These are phyloP conservation scores for Todiramphus chloris DNA, from an alignment of 2,113 vertebrate genomes.

Conservation along the genomic window DNA sequence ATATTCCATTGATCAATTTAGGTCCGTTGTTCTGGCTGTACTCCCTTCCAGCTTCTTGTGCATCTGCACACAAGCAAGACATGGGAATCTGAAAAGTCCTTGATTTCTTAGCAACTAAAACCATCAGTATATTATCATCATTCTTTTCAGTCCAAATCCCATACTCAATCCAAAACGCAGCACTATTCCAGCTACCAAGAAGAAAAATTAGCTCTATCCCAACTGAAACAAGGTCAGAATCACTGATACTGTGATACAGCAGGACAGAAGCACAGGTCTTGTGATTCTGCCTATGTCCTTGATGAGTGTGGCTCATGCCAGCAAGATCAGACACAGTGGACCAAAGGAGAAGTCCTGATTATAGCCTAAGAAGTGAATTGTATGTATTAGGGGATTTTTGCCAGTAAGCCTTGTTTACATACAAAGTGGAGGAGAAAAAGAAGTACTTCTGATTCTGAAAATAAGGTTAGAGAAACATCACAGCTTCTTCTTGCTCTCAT, in stretches of 20 bases:
- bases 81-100: neutral
- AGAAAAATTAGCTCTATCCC: neutral
- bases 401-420: neutral
- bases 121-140: neutral
- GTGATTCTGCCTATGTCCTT: neutral
- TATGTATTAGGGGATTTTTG: neutral
- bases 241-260: neutral
- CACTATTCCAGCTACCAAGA: neutral
- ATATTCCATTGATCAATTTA: too few species aligned
- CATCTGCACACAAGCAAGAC: neutral
- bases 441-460: neutral
- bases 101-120: neutral
- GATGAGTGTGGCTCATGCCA: neutral
- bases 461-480: neutral
- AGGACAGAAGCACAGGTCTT: neutral
- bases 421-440: neutral
- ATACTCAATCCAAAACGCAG: too few species aligned
- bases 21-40: neutral
- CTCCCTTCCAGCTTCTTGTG: neutral
- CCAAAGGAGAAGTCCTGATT: neutral
- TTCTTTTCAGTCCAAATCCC: neutral
- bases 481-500: neutral
- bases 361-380: neutral
- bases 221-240: neutral
- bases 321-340: rapidly evolving